Base-by-base conservation (phyloP, 1,140 invertebrate species). In the Sminthurides bifidus region DNA sequence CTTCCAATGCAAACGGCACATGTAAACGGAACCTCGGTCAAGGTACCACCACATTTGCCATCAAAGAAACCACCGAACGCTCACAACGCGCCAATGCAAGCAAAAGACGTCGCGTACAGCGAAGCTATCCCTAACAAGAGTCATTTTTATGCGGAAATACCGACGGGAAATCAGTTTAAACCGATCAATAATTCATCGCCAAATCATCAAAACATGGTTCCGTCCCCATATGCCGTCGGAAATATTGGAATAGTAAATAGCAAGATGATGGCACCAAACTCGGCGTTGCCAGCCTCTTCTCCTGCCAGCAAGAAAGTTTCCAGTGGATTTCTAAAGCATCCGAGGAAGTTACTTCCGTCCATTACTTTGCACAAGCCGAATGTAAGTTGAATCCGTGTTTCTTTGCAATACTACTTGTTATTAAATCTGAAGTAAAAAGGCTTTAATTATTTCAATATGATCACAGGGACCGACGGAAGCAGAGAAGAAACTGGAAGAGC, bases 401-500 rank as follows among this genome's bases (percentile, higher is more conserved):
- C n/a, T n/a, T n/a, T n/a, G n/a, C n/a, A n/a, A n/a, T n/a, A n/a
- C 5, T 33, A n/a, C 10, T 49, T 5, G 24, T 26, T 49, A 8
- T 12, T 27, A 10, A 10, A 49, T 27, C 29, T 49, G n/a, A 27
- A 27, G 23, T 27, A 24, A 24, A 6, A 10, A 49, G 6, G 29
- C 27, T 49, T 6, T 49, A 26, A 49, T 27, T 49, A 19, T 23
- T 43, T 29, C 33, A 17, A 24, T 3, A 52, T 52, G 19, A 43
- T n/a, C 17, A 43, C 10, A 48, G 44, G 46, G 46, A n/a, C 46
- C 46, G 3, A 49, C 10, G 5, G 38, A 53, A 14, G 88, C 88
- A 31, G 87, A 93, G 71, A 78, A 83, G 52, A 92, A 92, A 73
- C 85, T 92, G 65, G 88, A 92, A 70, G 87, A 90, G 67, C 74